These are phyloP conservation scores for Microcebus jonahi DNA, from an alignment of 2,113 vertebrate species.

Conservation along the genomic window DNA sequence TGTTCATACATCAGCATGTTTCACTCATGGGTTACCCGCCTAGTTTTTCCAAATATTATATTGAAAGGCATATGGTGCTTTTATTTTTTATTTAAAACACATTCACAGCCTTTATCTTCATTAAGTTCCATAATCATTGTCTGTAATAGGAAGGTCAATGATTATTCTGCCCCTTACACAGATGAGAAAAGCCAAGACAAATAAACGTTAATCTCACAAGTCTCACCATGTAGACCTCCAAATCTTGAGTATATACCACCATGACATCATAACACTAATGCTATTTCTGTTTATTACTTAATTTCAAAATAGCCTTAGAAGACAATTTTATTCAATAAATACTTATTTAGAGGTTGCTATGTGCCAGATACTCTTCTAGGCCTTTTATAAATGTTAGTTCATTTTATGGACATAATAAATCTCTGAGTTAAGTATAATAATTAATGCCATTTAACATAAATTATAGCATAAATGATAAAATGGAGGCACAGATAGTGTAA, in stretches of 20 bases:
- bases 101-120: not conserved
- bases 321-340: not conserved
- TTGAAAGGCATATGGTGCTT: not conserved
- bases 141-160: not conserved
- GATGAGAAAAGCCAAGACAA: not conserved
- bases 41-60: not conserved
- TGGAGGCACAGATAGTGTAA: not conserved
- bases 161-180: not conserved
- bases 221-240: not conserved
- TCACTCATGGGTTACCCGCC: accelerated
- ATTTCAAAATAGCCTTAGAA: not conserved
- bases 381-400: not conserved
- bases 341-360: not conserved
- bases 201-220: not conserved
- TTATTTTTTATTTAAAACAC: not conserved
- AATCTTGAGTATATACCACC: not conserved
- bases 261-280: not conserved
- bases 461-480: not conserved
- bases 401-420: not conserved
- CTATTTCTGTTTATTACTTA: not conserved
- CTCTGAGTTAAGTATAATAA: not conserved
- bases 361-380: not conserved
- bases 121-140: not conserved
- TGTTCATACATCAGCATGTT: not conserved
- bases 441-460: not conserved